Evolutionary conservation across 2,888 invertebrate species (phyloP), one percentile per base, ranked within the genome.

Genomic region (Nomada hirtipes): DNA sequence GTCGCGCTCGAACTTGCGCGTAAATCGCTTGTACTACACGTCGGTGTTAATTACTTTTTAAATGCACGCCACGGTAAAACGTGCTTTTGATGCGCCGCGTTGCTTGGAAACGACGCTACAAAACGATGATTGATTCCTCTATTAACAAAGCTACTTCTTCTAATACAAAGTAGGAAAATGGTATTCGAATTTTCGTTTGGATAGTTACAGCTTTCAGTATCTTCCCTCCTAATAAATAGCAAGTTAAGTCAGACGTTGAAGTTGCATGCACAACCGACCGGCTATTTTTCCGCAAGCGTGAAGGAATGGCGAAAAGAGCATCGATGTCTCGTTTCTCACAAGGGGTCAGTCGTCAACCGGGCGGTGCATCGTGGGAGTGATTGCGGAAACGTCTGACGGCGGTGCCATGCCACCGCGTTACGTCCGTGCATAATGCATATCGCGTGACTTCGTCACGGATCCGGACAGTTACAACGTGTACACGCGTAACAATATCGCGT

Each of bases 361-460:
- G 23, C 36, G 82, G 47, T 69, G 86, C 79, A 86, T 88, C 87
- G 88, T 88, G 88, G 88, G 86, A 88, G 84, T 87, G 84, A 86
- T 87, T 80, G 86, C 88, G 88, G 88, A 88, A 88, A 88, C 88
- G 87, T 86, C 87, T 85, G 84, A 79, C 77, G 79, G 77, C 70
- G 76, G 68, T 71, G 73, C 72, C 76, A 44, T 64, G 65, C 73
- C 64, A 76, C 74, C 72, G 83, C 82, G 83, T 87, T 88, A 87
- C 89, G 85, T 85, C 83, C 89, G 87, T 88, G 87, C 88, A 89
- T 88, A 89, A 89, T 89, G 88, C 88, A 88, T 87, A 88, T 88
- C 89, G 88, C 88, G 88, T 88, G 88, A 88, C 87, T 88, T 65
- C 87, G 88, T 88, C 88, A 88, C 86, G 88, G 88, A 88, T 86